Evolutionary conservation across 2,113 vertebrate genomes (phyloP), one percentile per base, ranked within the genome.

Genomic region (Zonotrichia leucophrys): DNA sequence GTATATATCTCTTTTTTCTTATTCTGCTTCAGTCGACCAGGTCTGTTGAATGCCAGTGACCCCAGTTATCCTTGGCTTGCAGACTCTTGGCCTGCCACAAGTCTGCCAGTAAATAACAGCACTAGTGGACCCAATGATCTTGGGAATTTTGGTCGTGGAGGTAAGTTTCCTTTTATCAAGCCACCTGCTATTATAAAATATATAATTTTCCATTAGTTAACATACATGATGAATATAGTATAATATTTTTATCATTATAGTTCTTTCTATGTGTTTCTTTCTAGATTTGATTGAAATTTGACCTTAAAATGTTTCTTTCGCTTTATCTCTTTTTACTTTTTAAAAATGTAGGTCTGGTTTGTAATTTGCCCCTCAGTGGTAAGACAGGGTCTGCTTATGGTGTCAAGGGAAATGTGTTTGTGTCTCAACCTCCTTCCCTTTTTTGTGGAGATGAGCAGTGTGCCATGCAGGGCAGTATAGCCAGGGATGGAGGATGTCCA

Each of bases 31-130:
- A 99, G 99, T 94, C 99, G 99, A 39, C 99, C 99, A 69, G 99
- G 99, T 91, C 97, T 99, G 85, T 97, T 99, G 85, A 99, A 99
- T 91, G 98, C 98, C 68, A 98, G 98, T 87, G 99, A 99, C 94
- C 98, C 99, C 33, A 98, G 97, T 68, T 99, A 99, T 87, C 99
- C 99, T 77, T 99, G 99, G 99, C 98, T 99, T 95, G 99, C 99
- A 15, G 99, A 99, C 96, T 99, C 99, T 33, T 99, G 99, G 99
- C 99, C 99, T 56, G 98, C 99, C 66, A 99, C 99, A 63, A 99
- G 99, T 97, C 98, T 99, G 93, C 99, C 99, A 4, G 99, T 99
- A 83, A 99, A 99, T 97, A 99, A 98, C 92, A 98, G 98, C 95
- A 99, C 98, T 28, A 99, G 98, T 87, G 99, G 99, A 83, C 98